These are phyloP conservation scores for Eunapius fragilis DNA, from an alignment of 37 sponge, comb jelly and placozoan genomes.

Conservation along the genomic window DNA sequence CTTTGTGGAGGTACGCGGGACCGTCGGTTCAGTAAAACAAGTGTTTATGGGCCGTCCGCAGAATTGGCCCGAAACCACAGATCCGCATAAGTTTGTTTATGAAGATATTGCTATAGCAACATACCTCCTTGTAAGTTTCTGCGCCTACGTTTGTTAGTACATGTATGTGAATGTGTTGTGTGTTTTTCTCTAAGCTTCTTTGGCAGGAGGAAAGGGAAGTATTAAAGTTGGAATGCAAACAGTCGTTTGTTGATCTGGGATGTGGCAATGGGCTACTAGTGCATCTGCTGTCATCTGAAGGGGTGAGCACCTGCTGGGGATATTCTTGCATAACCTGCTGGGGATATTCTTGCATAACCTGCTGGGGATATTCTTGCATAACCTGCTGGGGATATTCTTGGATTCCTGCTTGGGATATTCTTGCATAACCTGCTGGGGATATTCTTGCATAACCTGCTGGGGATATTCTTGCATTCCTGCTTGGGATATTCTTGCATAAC, in stretches of 20 bases:
- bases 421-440: too few species aligned
- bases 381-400: too few species aligned
- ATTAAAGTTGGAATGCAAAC: slow-evolving; percentile 36
- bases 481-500: too few species aligned
- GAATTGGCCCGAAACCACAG: slow-evolving; percentile 93
- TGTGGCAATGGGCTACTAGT: slow-evolving; percentile 99
- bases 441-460: too few species aligned
- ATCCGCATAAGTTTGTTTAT: slow-evolving; percentile 96
- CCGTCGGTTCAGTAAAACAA: neutral
- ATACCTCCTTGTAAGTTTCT: slow-evolving; percentile 80
- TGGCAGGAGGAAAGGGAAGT: slow-evolving; percentile 90
- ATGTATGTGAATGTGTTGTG: neutral
- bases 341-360: too few species aligned
- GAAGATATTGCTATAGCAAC: slow-evolving; percentile 97
- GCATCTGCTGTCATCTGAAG: slow-evolving; percentile 89
- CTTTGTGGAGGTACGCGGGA: slow-evolving; percentile 58
- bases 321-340: too few species aligned
- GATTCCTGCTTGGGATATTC: too few species aligned
- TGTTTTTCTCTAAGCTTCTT: slow-evolving; percentile 62
- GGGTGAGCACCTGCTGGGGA: slow-evolving; percentile 55
- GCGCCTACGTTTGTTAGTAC: neutral
- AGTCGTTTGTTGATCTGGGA: slow-evolving; percentile 96
- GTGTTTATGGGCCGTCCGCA: slow-evolving; percentile 5
- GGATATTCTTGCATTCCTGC: too few species aligned
- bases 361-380: too few species aligned